phyloP scores from a whole-genome alignment of 2,888 invertebrate species.

The Macropis europaea region DNA sequence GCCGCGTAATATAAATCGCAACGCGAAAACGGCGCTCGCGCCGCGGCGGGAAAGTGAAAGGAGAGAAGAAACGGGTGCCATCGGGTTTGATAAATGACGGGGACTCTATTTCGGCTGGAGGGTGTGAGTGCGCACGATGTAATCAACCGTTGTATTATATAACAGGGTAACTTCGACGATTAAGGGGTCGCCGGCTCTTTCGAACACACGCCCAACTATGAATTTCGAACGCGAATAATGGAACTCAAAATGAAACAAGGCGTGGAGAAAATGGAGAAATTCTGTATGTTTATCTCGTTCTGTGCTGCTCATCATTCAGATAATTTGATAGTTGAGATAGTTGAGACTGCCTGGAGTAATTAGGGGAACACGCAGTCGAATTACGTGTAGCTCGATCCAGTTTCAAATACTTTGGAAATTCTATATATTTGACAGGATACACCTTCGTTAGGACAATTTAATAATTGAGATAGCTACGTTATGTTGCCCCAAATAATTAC shows the following conservation, averaged over 20 bases:
- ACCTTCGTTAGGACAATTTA: too few relatives aligned
- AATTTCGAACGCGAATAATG: conserved; percentile 37
- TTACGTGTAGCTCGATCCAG: too few relatives aligned
- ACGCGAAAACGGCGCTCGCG: conserved; percentile 48
- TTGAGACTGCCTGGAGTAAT: too few relatives aligned
- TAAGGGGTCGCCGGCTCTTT: conserved; percentile 57
- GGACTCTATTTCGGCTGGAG: conserved; percentile 69
- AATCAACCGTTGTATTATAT: conserved; percentile 77
- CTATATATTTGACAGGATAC: too few relatives aligned
- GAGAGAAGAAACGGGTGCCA: conserved; percentile 48
- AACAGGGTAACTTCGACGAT: conserved; percentile 73
- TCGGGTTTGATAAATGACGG: conserved; percentile 76
- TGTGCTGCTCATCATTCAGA: too few relatives aligned
- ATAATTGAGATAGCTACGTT: too few relatives aligned
- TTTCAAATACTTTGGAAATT: too few relatives aligned
- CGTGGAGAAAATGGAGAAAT: too few relatives aligned
- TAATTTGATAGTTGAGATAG: too few relatives aligned
- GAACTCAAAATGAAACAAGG: conserved; percentile 34
- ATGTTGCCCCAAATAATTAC: too few relatives aligned
- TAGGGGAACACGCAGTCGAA: too few relatives aligned
- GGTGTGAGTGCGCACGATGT: conserved; percentile 68
- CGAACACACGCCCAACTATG: conserved; percentile 9
- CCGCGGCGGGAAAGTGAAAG: conserved; percentile 55
- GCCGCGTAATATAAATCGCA: conserved; percentile 71
- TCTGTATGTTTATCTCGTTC: too few relatives aligned